Evolutionary conservation across 2,888 invertebrate species (phyloP).

Genomic region (Thera britannica): DNA sequence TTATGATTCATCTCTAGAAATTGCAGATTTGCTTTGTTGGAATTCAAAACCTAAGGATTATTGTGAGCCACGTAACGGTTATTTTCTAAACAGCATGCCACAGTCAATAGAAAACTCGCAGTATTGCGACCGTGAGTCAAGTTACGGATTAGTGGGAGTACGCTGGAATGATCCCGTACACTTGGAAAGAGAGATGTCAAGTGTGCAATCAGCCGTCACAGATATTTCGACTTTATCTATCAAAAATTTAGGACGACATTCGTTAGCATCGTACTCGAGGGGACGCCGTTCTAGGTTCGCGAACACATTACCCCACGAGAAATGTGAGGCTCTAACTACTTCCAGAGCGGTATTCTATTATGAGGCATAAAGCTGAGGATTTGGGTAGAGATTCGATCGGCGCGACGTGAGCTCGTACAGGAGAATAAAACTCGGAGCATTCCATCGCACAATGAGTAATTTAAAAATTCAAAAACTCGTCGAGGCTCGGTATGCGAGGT

Average conservation of each 20-base stretch:
- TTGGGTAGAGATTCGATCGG: conserved; percentile 73
- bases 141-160: conserved; percentile 72
- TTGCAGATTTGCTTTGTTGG: conserved; percentile 37
- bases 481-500: conserved; percentile 74
- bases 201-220: conserved; percentile 60
- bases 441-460: conserved; percentile 85
- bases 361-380: conserved; percentile 63
- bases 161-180: conserved; percentile 61
- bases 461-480: conserved; percentile 86
- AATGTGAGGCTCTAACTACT: conserved; percentile 56
- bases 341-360: conserved; percentile 55
- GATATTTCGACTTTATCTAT: conserved; percentile 77
- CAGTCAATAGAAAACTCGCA: conserved; percentile 45
- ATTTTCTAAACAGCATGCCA: conserved; percentile 45
- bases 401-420: conserved; percentile 51
- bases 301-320: conserved; percentile 57
- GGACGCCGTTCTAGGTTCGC: conserved; percentile 75
- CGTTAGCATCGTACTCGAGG: conserved; percentile 75
- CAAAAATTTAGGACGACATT: conserved; percentile 81
- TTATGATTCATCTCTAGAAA: conserved; percentile 42
- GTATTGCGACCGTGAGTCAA: conserved; percentile 62
- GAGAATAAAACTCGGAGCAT: conserved; percentile 70
- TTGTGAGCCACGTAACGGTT: conserved; percentile 34
- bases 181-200: conserved; percentile 63
- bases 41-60: conserved; percentile 29